Conservation (phyloP, 2,888 invertebrate species). For the Galerucella nymphaeae region DNA sequence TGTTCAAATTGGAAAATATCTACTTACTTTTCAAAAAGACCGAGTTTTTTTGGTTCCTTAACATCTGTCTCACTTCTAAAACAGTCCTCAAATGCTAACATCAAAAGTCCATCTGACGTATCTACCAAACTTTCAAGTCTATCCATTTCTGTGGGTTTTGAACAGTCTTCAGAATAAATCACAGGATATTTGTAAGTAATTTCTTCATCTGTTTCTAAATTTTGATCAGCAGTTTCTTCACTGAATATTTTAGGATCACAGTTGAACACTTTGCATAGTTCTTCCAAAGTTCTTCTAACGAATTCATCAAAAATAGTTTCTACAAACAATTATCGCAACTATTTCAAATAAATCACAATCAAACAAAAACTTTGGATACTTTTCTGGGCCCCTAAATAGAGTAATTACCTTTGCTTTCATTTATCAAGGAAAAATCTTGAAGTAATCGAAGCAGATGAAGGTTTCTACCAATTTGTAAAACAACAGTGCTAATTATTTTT, state of each 20-base stretch:
- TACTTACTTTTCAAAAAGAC: conserved; percentile 53
- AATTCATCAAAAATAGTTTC: conserved; percentile 60
- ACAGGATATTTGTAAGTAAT: conserved; percentile 50
- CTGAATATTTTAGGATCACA: conserved; percentile 27
- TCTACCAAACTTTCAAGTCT: conserved; percentile 59
- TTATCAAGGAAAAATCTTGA: conserved; percentile 56
- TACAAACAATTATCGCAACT: conserved; percentile 29
- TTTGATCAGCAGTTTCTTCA: conserved; percentile 5
- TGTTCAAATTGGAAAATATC: too few species aligned
- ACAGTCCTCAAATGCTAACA: conserved; percentile 65
- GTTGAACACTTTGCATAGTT: conserved; percentile 51
- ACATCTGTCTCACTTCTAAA: conserved; percentile 51
- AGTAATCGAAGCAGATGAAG: conserved; percentile 58
- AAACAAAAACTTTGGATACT: too few species aligned
- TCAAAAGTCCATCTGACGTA: conserved; percentile 62
- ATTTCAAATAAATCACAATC: too few species aligned
- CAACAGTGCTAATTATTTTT: conserved; percentile 54
- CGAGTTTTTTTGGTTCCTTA: conserved; percentile 24
- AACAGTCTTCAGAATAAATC: conserved; percentile 52
- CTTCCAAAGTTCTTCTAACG: conserved; percentile 53
- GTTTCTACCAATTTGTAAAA: conserved; percentile 61
- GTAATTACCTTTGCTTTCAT: conserved; percentile 48
- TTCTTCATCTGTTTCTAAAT: conserved; percentile 30
- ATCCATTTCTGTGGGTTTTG: conserved; percentile 57
- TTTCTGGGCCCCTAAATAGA: too few species aligned